phyloP scores from a whole-genome alignment of 2,797 vertebrate species.

The Ptychadena robeensis region DNA sequence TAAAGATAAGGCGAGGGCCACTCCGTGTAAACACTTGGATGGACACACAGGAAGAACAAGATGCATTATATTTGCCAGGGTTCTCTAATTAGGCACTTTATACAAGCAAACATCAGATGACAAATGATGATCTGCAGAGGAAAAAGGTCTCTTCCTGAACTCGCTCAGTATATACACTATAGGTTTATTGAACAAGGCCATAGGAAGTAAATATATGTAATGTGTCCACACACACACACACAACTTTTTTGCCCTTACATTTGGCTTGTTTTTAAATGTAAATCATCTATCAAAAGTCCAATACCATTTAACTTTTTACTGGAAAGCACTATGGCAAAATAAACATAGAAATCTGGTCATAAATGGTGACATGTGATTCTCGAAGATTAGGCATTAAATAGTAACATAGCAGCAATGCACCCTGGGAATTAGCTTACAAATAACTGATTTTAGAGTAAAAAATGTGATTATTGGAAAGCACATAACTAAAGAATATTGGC shows the following conservation, averaged over 20 bases:
- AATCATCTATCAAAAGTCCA: neutral
- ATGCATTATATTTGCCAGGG: neutral
- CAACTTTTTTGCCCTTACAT: too few relatives aligned
- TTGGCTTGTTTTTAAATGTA: neutral
- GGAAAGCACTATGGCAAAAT: too few relatives aligned
- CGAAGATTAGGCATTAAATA: neutral
- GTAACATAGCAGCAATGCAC: neutral
- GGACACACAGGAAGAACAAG: neutral
- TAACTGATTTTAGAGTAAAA: neutral
- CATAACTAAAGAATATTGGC: too few relatives aligned
- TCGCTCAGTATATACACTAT: too few relatives aligned
- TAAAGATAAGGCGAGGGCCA: neutral
- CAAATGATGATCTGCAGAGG: neutral
- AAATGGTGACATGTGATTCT: neutral
- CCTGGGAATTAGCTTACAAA: neutral
- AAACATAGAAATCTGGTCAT: neutral
- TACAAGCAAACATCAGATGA: neutral
- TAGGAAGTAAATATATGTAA: neutral
- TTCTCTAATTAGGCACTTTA: neutral
- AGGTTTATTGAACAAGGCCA: neutral
- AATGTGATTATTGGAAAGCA: too few relatives aligned
- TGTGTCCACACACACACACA: too few relatives aligned
- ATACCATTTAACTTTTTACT: neutral
- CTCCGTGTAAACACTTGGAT: neutral
- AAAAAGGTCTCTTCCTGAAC: neutral